Evolutionary conservation across 2,888 invertebrate species (phyloP).

Genomic region (Hirtodrosophila trivittata): DNA sequence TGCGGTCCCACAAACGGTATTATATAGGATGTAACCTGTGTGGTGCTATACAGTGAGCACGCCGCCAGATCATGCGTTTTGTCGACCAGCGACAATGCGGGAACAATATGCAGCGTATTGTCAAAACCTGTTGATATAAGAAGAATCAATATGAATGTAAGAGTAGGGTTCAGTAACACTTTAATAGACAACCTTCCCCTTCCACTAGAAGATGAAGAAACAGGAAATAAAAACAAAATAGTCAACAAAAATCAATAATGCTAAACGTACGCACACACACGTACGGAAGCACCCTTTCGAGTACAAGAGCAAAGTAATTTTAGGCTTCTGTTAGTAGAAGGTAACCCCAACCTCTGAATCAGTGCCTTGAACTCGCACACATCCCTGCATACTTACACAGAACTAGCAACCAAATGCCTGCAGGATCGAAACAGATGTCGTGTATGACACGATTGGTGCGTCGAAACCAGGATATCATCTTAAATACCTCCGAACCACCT

Average conservation of each 20-base stretch:
- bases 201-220: constrained; percentile 23
- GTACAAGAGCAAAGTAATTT: constrained; percentile 55
- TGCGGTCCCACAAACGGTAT: constrained; percentile 84
- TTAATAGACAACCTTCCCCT: constrained; percentile 13
- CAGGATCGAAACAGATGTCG: constrained; percentile 92
- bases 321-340: constrained; percentile 48
- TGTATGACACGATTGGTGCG: constrained; percentile 85
- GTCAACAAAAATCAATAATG: constrained; percentile 71
- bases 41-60: constrained; percentile 78
- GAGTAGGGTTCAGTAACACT: constrained; percentile 47
- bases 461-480: constrained; percentile 83
- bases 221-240: constrained; percentile 68
- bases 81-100: constrained; percentile 82
- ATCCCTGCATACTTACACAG: constrained; percentile 80
- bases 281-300: constrained; percentile 8
- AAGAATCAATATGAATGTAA: constrained; percentile 16
- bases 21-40: constrained; percentile 83
- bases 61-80: constrained; percentile 71
- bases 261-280: constrained; percentile 25
- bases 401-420: constrained; percentile 86
- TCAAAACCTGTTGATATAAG: constrained; percentile 81
- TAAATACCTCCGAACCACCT: constrained; percentile 80
- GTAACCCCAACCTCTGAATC: not conserved
- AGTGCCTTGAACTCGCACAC: constrained; percentile 3
- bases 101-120: constrained; percentile 84